Base-by-base conservation (phyloP, 2,113 vertebrate genomes). In the Ibidorhyncha struthersii region DNA sequence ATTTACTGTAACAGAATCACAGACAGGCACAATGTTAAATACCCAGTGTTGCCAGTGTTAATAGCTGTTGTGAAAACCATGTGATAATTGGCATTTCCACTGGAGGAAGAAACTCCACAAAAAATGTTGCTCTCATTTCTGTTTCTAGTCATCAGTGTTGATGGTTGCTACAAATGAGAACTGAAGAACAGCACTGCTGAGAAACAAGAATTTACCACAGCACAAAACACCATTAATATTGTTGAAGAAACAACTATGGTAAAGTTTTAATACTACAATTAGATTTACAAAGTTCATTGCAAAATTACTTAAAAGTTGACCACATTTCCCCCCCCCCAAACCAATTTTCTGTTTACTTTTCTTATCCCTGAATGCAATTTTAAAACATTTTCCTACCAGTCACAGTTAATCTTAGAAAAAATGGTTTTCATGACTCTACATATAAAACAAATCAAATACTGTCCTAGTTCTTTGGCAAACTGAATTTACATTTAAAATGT, bases 1-100 rank as follows among this genome's bases (percentile, higher is more conserved):
- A 93, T 99, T 99, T 82, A 99, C 99, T 99, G 97, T 12, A 96
- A 97, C 22, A 89, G 23, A 91, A 91, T 6, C 71, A 85, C 34
- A 93, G n/a, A 71, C 25, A 59, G 0, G 7, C 15, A 25, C 17
- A 1, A 2, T 25, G 32, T n/a, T 62, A n/a, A 65, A 88, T 1
- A 65, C 9, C 2, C 21, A 41, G 8, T 16, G 6, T 0, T 61
- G 52, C 13, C 66, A 73, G 5, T 4, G 27, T 2, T 30, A 14
- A 55, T 40, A 58, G 15, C 36, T 66, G 8, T 10, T 45, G 25
- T 9, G 6, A 74, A 52, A 79, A 43, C 47, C 52, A 30, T 2
- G n/a, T 36, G 15, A 20, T 26, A 55, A 67, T 0, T 34, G 43
- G 4, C 9, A 30, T 36, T 52, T 56, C 47, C 56, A 71, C 21